Evolutionary conservation across 2,797 vertebrate genomes (phyloP).

Genomic region (Numenius phaeopus): DNA sequence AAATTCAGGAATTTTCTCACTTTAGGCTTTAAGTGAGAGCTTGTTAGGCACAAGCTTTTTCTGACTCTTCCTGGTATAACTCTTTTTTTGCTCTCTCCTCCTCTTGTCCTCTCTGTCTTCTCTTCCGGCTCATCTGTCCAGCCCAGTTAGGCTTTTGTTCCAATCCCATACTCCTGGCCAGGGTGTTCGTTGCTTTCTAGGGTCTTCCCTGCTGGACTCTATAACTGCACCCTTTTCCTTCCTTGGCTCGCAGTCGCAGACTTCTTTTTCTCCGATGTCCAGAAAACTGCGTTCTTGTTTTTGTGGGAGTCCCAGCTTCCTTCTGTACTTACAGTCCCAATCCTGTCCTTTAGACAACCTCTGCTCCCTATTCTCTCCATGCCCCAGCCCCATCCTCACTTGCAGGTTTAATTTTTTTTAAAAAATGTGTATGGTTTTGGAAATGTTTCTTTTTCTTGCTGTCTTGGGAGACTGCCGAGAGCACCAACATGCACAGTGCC

Average conservation of each 20-base stretch:
- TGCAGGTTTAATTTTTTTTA: neutral
- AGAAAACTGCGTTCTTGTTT: neutral
- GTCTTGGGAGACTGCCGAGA: neutral
- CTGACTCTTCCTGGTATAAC: neutral
- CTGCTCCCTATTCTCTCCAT: neutral
- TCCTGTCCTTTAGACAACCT: neutral
- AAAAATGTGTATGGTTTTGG: neutral
- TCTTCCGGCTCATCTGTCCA: neutral
- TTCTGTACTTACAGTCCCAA: neutral
- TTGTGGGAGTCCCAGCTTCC: neutral
- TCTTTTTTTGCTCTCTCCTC: neutral
- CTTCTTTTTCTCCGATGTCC: neutral
- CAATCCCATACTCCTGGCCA: neutral
- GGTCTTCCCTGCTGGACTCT: neutral
- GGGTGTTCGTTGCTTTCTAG: neutral
- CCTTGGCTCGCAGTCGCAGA: neutral
- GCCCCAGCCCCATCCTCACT: neutral
- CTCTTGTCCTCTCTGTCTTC: neutral
- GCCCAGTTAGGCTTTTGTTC: neutral
- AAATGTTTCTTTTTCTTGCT: neutral
- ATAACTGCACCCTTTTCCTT: neutral
- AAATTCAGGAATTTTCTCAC: neutral
- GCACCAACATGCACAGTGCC: fast-evolving
- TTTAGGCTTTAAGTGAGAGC: neutral
- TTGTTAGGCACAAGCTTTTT: neutral